Base-by-base conservation (phyloP, 2,113 vertebrate species). In the Thymallus thymallus region DNA sequence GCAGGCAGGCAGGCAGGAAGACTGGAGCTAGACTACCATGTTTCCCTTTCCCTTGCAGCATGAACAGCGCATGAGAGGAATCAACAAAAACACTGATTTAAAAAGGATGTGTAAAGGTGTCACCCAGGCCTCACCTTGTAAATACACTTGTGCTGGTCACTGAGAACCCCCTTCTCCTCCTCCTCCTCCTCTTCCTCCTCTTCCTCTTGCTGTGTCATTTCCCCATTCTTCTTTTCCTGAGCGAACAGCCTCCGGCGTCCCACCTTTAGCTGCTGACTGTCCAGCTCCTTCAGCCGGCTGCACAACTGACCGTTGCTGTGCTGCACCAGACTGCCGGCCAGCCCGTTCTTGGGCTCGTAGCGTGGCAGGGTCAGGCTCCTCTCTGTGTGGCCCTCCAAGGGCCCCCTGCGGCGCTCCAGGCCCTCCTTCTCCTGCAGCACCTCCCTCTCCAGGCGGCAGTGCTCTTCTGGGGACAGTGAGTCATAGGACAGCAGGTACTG, bases 401-500 rank as follows among this genome's bases (percentile, higher is more conserved):
- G 98, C 74, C 98, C 98, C 78, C 95, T 94, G 78, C 94, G 95
- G 60, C 93, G 93, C 93, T 99, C 98, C 85, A 99, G 90, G 79
- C 76, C 92, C 90, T 96, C 96, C 80, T 99, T 99, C 93, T 99
- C 97, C 85, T 94, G 92, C 86, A 98, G 93, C 83, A 99, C 98
- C 80, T 97, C 95, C 71, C 91, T 91, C 92, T 95, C 95, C 87
- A 99, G 95, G 74, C 87, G 90, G 66, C 94, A 91, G 88, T 95
- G 96, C 92, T 98, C 97, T 87, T 98, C 96, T 0, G 94, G 88
- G 62, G 94, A 92, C 75, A 99, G 94, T 66, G 96, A 95, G 91
- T 99, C 98, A 0, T 98, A 99, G 81, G 97, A 98, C 76, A 99
- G 96, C 90, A 99, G 94, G 92, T 97, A 99, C 92, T 99, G 97